Evolutionary conservation across 2,113 vertebrate genomes (phyloP).

Genomic region (Gasterosteus nipponicus): DNA sequence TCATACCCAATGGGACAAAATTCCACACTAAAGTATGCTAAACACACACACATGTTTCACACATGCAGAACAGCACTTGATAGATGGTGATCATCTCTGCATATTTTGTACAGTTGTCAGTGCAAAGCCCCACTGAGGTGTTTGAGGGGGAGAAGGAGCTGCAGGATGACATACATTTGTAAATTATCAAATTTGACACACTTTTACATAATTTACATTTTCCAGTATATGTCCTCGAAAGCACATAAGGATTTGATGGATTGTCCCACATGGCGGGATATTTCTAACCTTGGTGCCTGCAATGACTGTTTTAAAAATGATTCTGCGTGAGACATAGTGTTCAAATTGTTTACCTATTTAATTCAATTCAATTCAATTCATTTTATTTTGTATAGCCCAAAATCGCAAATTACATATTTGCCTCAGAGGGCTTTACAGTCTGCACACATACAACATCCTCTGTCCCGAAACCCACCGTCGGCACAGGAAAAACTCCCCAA

Average conservation of each 20-base stretch:
- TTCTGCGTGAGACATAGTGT: not conserved
- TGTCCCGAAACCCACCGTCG: no score
- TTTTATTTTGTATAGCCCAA: no score
- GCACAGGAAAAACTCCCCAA: no score
- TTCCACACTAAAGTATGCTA: slow-evolving; percentile 25
- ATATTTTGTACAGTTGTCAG: slow-evolving; percentile 25
- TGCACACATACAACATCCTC: no score
- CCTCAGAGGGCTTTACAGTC: no score
- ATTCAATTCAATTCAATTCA: no score
- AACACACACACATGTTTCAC: slow-evolving; percentile 15
- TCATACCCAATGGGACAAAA: slow-evolving; percentile 50
- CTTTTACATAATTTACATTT: not conserved
- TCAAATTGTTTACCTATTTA: not conserved
- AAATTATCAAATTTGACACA: slow-evolving; percentile 1
- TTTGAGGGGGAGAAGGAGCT: slow-evolving; percentile 2
- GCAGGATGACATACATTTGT: not conserved
- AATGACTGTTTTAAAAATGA: not conserved
- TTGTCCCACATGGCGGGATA: not conserved
- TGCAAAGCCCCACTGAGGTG: not conserved
- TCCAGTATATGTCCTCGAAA: not conserved
- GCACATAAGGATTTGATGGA: not conserved
- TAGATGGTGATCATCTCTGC: slow-evolving; percentile 26
- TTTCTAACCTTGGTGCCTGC: not conserved
- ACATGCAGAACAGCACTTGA: slow-evolving; percentile 16
- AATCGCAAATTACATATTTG: no score